These are phyloP conservation scores for Tautogolabrus adspersus DNA, from an alignment of 2,113 vertebrate species.

Conservation along the genomic window DNA sequence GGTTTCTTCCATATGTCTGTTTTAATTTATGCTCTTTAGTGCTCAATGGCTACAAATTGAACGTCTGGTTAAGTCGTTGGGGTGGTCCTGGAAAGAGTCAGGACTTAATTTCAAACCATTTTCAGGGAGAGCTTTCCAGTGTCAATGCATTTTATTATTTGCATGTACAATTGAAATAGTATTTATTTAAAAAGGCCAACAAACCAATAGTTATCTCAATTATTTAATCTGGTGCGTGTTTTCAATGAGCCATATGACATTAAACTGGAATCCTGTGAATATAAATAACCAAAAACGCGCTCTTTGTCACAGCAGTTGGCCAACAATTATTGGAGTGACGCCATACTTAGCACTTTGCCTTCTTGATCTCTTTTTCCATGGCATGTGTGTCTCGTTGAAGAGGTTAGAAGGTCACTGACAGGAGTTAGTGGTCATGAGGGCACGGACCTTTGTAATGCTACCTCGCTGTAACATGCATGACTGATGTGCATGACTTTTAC, in stretches of 20 bases:
- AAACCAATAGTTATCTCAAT: neutral
- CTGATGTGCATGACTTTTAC: conserved; percentile 61
- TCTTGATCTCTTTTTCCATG: conserved; percentile 43
- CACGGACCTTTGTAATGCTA: conserved; percentile 65
- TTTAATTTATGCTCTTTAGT: conserved; percentile 43
- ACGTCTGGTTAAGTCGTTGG: neutral
- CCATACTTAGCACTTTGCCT: conserved; percentile 21
- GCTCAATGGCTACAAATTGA: neutral
- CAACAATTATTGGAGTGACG: conserved; percentile 27
- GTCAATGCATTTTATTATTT: too few species aligned
- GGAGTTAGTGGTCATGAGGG: conserved; percentile 52
- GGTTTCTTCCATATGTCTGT: conserved; percentile 31
- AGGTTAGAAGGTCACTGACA: conserved; percentile 62
- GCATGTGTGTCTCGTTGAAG: conserved; percentile 66
- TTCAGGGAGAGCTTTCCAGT: neutral
- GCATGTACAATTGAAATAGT: neutral
- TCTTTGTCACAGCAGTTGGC: conserved; percentile 10
- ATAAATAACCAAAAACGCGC: neutral
- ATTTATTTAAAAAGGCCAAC: neutral
- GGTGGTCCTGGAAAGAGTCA: neutral
- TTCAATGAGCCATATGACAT: neutral
- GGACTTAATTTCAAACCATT: neutral
- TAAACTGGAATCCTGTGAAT: neutral
- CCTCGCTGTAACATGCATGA: conserved; percentile 58
- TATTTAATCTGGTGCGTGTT: too few species aligned